Percentiles rank a stretch among this genome's conserved stretches.
These are phyloP conservation scores for Melanchra persicariae DNA, from an alignment of 2,888 invertebrate species.

Conservation along the genomic window DNA sequence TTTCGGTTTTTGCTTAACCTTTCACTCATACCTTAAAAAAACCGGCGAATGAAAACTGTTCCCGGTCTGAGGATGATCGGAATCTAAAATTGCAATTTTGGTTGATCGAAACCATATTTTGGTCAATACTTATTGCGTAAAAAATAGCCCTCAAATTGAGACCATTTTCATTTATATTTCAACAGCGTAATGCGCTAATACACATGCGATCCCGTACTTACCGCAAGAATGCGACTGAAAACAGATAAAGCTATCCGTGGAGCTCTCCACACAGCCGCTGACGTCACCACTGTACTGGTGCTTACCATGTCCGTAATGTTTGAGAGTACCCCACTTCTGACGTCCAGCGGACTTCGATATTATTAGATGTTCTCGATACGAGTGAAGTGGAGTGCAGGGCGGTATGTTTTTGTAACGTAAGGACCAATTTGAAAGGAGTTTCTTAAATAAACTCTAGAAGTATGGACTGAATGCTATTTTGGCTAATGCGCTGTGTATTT, in stretches of 20 bases:
- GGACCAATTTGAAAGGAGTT: slow-evolving; percentile 8
- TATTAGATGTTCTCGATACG: slow-evolving; percentile 42
- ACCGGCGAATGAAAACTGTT: background rate
- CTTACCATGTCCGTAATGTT: slow-evolving; percentile 44
- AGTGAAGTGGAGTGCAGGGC: slow-evolving; percentile 20
- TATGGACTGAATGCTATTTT: background rate
- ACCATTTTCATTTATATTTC: background rate
- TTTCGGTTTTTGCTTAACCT: background rate
- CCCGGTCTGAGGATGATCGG: background rate
- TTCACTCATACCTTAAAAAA: background rate
- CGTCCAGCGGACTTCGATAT: slow-evolving; percentile 22
- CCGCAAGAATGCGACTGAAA: slow-evolving; percentile 79
- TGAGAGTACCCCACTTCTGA: slow-evolving; percentile 34
- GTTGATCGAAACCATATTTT: background rate
- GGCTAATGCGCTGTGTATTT: background rate
- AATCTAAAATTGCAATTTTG: background rate
- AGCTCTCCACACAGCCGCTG: slow-evolving; percentile 72
- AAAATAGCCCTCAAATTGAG: background rate
- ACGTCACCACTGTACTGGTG: slow-evolving; percentile 73
- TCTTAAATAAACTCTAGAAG: background rate
- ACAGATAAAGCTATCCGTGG: slow-evolving; percentile 78
- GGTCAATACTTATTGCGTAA: background rate
- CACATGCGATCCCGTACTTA: slow-evolving; percentile 65
- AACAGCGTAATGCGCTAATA: slow-evolving; percentile 66
- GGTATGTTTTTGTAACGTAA: slow-evolving; percentile 1